These are phyloP conservation scores for Brachypodius melanocephalos DNA, from an alignment of 2,113 vertebrate genomes.

Conservation along the genomic window DNA sequence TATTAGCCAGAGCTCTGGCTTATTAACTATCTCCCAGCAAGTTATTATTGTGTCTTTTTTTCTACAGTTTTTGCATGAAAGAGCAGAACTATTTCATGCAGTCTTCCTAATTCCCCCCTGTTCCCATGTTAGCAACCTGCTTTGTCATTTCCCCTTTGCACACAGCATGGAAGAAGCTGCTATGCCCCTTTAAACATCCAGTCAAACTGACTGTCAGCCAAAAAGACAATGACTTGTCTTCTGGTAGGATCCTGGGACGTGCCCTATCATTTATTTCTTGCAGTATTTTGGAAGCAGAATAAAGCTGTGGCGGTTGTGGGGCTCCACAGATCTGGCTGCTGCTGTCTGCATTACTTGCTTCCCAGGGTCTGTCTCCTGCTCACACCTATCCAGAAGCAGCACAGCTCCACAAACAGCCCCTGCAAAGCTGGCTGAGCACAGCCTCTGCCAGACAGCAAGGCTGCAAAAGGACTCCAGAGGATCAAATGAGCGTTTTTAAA, in stretches of 20 bases:
- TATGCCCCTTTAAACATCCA: conserved; percentile 12
- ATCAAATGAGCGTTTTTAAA: not conserved
- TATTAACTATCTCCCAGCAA: not conserved
- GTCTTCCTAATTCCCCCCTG: accelerated
- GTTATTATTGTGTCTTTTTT: not conserved
- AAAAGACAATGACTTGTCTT: not conserved
- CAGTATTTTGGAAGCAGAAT: conserved; percentile 11
- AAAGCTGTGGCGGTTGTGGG: not conserved
- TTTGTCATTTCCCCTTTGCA: not conserved
- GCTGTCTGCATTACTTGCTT: not conserved
- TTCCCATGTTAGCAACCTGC: not conserved
- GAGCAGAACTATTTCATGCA: not conserved
- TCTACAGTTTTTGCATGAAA: not conserved
- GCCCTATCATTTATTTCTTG: not conserved
- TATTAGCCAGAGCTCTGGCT: not conserved
- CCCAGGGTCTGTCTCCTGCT: not conserved
- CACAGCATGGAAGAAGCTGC: not conserved
- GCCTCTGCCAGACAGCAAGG: accelerated
- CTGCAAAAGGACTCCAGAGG: accelerated
- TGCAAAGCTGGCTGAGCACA: not conserved
- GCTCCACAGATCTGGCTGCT: not conserved
- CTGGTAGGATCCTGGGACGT: not conserved
- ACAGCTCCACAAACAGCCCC: not conserved
- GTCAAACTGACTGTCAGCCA: not conserved
- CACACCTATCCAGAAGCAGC: not conserved